Percentiles rank a stretch among this genome's conserved stretches.
phyloP scores from a whole-genome alignment of 1,140 invertebrate species.

The Pseudobourletiella spinata region DNA sequence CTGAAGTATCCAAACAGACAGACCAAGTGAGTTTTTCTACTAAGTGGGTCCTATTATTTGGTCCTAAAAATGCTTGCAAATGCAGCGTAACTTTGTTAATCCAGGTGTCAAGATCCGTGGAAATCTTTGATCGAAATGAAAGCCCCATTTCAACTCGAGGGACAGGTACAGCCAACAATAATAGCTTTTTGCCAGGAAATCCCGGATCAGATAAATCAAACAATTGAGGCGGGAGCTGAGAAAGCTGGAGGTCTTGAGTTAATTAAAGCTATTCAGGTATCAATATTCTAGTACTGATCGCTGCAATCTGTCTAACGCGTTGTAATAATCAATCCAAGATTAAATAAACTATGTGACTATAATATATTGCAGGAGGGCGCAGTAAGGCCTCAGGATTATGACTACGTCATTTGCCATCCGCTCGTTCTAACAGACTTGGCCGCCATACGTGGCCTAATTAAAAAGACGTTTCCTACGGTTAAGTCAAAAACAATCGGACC shows the following conservation, averaged over 20 bases:
- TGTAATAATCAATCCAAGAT: too few relatives aligned
- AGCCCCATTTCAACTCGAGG: conserved; percentile 21
- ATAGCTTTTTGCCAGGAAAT: conserved; percentile 54
- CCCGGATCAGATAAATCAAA: conserved; percentile 47
- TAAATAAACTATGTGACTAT: too few relatives aligned
- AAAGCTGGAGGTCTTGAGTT: conserved; percentile 57
- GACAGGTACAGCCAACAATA: conserved; percentile 46
- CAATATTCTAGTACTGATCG: conserved; percentile 3
- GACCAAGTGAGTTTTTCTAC: conserved; percentile 28
- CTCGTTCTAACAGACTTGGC: conserved; percentile 66
- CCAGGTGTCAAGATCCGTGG: conserved; percentile 28
- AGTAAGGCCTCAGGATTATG: conserved; percentile 57
- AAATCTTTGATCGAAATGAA: conserved; percentile 28
- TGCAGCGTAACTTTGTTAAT: too few relatives aligned
- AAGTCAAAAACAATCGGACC: conserved; percentile 54
- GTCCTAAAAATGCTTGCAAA: too few relatives aligned
- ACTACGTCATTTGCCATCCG: conserved; percentile 63
- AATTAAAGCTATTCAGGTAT: conserved; percentile 62
- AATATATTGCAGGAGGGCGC: conserved; percentile 52
- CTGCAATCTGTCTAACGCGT: not conserved
- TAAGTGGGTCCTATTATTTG: too few relatives aligned
- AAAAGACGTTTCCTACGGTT: conserved; percentile 60
- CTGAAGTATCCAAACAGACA: conserved; percentile 27
- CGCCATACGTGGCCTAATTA: conserved; percentile 61
- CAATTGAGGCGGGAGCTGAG: conserved; percentile 56